Evolutionary conservation across 2,888 invertebrate species (phyloP).

Genomic region (Caradrina kadenii): DNA sequence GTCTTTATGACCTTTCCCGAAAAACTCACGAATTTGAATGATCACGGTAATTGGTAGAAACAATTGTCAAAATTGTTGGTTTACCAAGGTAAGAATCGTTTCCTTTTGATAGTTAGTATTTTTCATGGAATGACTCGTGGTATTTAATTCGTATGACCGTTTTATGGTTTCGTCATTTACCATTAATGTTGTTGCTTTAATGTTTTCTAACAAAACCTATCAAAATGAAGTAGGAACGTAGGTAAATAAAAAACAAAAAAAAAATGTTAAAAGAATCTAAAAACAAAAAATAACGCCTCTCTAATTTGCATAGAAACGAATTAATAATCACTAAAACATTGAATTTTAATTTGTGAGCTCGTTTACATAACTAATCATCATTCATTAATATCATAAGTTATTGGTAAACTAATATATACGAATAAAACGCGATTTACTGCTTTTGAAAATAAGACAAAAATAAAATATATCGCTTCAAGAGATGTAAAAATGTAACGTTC

Average conservation of each 20-base stretch:
- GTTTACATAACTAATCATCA: constrained; percentile 20
- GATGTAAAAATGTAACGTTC: too few relatives aligned
- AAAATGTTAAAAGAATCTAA: constrained; percentile 11
- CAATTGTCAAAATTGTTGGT: constrained; percentile 34
- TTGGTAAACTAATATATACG: not conserved
- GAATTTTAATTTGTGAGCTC: constrained; percentile 20
- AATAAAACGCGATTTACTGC: not conserved
- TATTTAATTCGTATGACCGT: constrained; percentile 18
- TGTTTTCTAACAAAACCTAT: not conserved
- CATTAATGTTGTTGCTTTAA: constrained; percentile 6
- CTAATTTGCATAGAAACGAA: constrained; percentile 39
- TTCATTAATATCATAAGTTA: constrained; percentile 5
- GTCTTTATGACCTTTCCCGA: constrained; percentile 77
- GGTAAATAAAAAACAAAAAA: too few relatives aligned
- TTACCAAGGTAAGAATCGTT: constrained; percentile 24
- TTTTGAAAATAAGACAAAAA: not conserved
- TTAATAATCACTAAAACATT: constrained; percentile 28
- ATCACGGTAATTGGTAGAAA: constrained; percentile 15
- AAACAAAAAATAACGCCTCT: constrained; percentile 17
- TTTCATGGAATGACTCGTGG: constrained; percentile 15
- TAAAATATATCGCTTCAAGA: too few relatives aligned
- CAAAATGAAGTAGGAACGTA: not conserved
- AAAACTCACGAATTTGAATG: constrained; percentile 55
- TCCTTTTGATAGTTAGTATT: constrained; percentile 22
- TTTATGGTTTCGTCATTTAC: constrained; percentile 40